Conservation (phyloP, 2,797 vertebrate species). For the Yasuhikotakia modesta region DNA sequence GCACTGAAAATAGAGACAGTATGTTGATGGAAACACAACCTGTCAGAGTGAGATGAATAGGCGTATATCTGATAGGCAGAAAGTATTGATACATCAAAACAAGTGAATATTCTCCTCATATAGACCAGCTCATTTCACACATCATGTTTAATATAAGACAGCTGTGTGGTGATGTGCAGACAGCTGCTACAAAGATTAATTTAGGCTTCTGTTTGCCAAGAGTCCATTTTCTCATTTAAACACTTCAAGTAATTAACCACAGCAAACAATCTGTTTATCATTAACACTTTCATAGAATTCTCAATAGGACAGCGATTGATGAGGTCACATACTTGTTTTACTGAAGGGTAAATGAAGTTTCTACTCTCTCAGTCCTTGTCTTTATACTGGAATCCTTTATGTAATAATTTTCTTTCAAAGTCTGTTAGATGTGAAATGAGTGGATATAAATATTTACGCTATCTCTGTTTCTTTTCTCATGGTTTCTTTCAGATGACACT, state of each 20-base stretch:
- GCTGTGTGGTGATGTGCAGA: too few species aligned
- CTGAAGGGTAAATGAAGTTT: not conserved
- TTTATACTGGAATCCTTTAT: not conserved
- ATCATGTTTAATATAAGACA: not conserved
- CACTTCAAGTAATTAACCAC: slow-evolving; percentile 52
- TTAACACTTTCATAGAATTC: slow-evolving; percentile 45
- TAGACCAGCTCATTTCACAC: not conserved
- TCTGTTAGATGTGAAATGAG: not conserved
- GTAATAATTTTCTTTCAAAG: not conserved
- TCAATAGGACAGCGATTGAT: slow-evolving; percentile 22
- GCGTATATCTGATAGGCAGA: not conserved
- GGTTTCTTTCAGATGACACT: slow-evolving; percentile 87
- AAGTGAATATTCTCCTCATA: not conserved
- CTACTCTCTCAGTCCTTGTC: not conserved
- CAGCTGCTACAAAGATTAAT: slow-evolving; percentile 13
- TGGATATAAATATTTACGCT: slow-evolving; percentile 23
- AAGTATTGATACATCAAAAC: not conserved
- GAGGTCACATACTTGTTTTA: not conserved
- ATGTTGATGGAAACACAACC: not conserved
- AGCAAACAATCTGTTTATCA: slow-evolving; percentile 54
- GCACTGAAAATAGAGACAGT: not conserved
- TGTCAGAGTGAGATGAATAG: not conserved
- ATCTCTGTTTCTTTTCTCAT: slow-evolving; percentile 47
- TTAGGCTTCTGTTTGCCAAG: too few species aligned
- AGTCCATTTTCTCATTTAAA: slow-evolving; percentile 54